Base-by-base conservation (phyloP, 1,140 invertebrate species). In the Pectinophora gossypiella region DNA sequence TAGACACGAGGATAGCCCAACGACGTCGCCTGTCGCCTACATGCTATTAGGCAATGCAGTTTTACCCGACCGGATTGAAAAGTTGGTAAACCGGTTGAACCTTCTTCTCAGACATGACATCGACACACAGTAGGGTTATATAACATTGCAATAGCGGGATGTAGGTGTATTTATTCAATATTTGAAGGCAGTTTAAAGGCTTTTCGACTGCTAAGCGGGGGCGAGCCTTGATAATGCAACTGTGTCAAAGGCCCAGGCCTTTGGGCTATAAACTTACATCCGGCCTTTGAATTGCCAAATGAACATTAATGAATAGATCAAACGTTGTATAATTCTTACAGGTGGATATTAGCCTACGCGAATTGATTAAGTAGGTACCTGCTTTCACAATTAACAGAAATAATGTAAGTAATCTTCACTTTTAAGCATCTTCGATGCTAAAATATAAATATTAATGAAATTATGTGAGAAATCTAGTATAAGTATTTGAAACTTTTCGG, bases 91-190 rank as follows among this genome's bases (percentile, higher is more conserved):
- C 27, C 48, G 38, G 32, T 51, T 43, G 43, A 54, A 38, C 12
- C 15, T 15, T 46, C 18, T 27, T 38, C 35, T 10, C 35, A 38
- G 35, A 4, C 35, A 27, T 19, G 52, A 44, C 40, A 53, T 54
- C 63, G 56, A 16, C 19, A 45, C 48, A 61, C 56, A 19, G 55
- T 54, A 32, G 63, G 49, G 16, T 73, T 58, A 62, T 59, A 66
- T 70, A 69, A 71, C 68, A 71, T 73, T 69, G 70, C 68, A 72
- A 59, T 64, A 36, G 42, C 19, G 40, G 61, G 48, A 18, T 63
- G 74, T 79, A 76, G 72, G 77, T 73, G 73, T 75, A 68, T 74
- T 72, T 73, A 67, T 69, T 75, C 65, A 68, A 76, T 71, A 62
- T 67, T 63, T 55, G 64, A 69, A 75, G 64, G 54, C 57, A 74